Percentiles rank a stretch among this genome's conserved stretches.
These are phyloP conservation scores for Paratrypauchen microcephalus DNA, from an alignment of 2,797 vertebrate genomes.

Conservation along the genomic window DNA sequence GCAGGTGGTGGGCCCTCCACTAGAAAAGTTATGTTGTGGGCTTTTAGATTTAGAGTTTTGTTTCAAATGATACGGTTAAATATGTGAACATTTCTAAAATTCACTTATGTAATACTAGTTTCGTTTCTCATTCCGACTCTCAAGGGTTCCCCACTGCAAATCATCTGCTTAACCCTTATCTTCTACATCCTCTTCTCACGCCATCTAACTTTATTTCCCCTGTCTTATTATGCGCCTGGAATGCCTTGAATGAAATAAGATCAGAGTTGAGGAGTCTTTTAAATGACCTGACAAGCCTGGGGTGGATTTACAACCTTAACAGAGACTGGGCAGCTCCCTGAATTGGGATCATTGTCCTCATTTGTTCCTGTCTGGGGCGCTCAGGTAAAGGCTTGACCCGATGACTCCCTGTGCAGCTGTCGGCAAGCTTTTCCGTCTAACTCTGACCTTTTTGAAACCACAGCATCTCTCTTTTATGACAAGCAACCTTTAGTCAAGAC, in stretches of 20 bases:
- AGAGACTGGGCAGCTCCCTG: conserved; percentile 7
- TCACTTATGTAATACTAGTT: not conserved
- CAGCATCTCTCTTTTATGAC: conserved; percentile 39
- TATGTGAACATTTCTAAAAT: too few relatives aligned
- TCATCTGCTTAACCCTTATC: not conserved
- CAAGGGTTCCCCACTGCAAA: not conserved
- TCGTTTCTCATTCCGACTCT: not conserved
- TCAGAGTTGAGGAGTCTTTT: conserved; percentile 8
- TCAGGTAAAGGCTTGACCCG: conserved; percentile 45
- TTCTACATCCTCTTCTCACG: not conserved
- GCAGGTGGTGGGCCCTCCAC: too few relatives aligned
- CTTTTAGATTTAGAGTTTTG: too few relatives aligned
- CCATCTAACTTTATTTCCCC: not conserved
- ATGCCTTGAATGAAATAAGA: conserved; percentile 1
- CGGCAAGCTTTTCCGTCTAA: conserved; percentile 40
- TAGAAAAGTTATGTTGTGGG: too few relatives aligned
- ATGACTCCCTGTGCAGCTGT: conserved; percentile 50
- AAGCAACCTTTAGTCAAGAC: conserved; percentile 54
- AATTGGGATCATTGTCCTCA: conserved; percentile 16
- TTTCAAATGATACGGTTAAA: too few relatives aligned
- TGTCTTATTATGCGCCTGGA: conserved; percentile 3
- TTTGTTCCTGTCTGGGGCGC: conserved; percentile 46
- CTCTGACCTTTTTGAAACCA: conserved; percentile 62
- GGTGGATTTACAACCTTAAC: conserved; percentile 12
- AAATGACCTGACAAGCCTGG: conserved; percentile 12